Base-by-base conservation (phyloP, 2,888 invertebrate genomes). In the Polia nebulosa region DNA sequence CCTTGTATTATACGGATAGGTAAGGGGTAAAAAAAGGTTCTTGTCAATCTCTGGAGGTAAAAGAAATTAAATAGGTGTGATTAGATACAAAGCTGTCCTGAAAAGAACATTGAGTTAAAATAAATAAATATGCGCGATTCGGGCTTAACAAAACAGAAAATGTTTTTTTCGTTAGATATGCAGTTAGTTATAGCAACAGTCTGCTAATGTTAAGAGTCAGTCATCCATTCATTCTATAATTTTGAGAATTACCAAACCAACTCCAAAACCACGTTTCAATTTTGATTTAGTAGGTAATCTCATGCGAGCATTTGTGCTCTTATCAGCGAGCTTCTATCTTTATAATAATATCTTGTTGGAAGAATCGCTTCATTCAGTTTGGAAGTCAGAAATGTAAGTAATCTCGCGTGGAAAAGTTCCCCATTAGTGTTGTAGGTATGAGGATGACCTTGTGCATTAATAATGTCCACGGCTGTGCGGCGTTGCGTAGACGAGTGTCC, bases 11-110 rank as follows among this genome's bases (percentile, higher is more conserved):
- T 72, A 52, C 11, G 63, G 66, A 81, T 76, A 41, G n/a, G n/a
- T n/a, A 78, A 73, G 80, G 77, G 72, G 67, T 76, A 74, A 74
- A 74, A 76, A 81, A 78, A 72, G 57, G 34, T 34, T 67, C 11
- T 66, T 80, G 76, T 74, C 82, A 73, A 76, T 20, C 59, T 52
- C 49, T 49, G 25, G 32, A 58, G 45, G 39, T 41, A 56, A 67
- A 64, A 67, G 51, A 79, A 59, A 76, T 63, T 69, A 64, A 72
- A 82, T 73, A 45, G 60, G 52, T 63, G 68, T 59, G 65, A 60
- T 53, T 62, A 45, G 47, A 57, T 58, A 79, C 29, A 75, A 67
- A 65, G 52, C 55, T 53, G 32, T 49, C 20, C 34, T 65, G 61
- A 74, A 72, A 70, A 76, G 36, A 53, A 70, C 47, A 39, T 53